Conservation (phyloP, 2,797 vertebrate species). For the Onychomys torridus region DNA sequence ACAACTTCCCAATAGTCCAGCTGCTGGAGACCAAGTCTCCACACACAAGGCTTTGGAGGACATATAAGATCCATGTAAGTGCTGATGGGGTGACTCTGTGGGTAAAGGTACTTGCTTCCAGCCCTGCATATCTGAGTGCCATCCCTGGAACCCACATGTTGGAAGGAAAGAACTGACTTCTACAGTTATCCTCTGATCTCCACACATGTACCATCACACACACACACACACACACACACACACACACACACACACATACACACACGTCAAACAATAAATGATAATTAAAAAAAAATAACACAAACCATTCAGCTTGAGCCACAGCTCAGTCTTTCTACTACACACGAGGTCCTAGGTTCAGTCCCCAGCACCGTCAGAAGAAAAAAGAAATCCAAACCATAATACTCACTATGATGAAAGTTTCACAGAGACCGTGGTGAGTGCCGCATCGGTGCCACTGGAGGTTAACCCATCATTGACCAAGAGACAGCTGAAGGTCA, state of each 20-base stretch:
- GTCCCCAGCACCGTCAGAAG: not conserved
- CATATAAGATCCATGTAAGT: not conserved
- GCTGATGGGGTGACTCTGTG: not conserved
- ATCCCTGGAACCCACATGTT: not conserved
- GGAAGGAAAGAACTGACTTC: not conserved
- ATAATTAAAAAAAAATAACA: not conserved
- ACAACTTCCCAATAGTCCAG: not conserved
- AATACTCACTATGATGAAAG: not conserved
- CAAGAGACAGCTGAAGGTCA: not conserved
- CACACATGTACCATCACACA: not conserved
- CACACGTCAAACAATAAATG: not conserved
- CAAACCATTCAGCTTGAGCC: not conserved
- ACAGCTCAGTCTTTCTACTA: not conserved
- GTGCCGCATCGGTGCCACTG: rapidly evolving
- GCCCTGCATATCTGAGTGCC: not conserved
- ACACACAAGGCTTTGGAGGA: not conserved
- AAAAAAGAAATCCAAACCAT: not conserved
- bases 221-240: not conserved
- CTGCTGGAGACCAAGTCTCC: not conserved
- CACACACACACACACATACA: not conserved
- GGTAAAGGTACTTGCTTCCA: not conserved
- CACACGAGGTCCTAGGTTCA: not conserved
- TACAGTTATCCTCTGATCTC: not conserved
- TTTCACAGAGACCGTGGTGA: not conserved
- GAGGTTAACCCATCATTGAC: too few species aligned